Base-by-base conservation (phyloP, 2,888 invertebrate species). In the Cataglyphis albicans region DNA sequence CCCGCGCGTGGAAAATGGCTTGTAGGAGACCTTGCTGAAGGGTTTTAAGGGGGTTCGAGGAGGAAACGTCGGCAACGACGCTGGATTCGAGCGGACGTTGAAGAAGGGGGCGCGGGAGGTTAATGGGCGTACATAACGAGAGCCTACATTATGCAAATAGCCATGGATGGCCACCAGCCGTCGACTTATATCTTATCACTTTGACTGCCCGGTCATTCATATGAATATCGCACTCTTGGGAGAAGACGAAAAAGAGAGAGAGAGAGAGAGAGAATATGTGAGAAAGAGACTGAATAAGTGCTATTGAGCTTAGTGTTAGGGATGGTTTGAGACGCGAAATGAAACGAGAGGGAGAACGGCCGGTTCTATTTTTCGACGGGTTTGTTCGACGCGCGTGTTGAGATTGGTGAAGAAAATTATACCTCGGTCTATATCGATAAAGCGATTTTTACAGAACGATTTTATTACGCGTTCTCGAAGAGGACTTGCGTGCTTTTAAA, bases 51-150 rank as follows among this genome's bases (percentile, higher is more conserved):
- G 78, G 76, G n/a, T 21, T 44, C 18, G 72, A 74, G 59, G 78
- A 81, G 67, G 78, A 68, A 63, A 65, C 65, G 83, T 63, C 72
- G 61, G 76, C 73, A 81, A 83, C 83, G 86, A 78, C 73, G 84
- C 80, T 65, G 70, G 84, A 25, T 52, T 68, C 59, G 78, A 78
- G 70, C 64, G 65, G 67, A 75, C 68, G 82, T 83, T 84, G 83
- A 80, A 81, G 80, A 82, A 86, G 81, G 86, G 84, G 78, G 82
- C 76, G 87, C 84, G 90, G 86, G 86, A 90, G 90, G 91, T 91
- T 93, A 93, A 93, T 92, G 91, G 93, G 93, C 92, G 93, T 92
- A 87, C 87, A 92, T 93, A 93, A 93, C 93, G 93, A 93, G 93
- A 89, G 90, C 88, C 91, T 91, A 90, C 90, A 93, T 94, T 94